Conservation (phyloP, 2,888 invertebrate genomes). For the Gibbula magus region DNA sequence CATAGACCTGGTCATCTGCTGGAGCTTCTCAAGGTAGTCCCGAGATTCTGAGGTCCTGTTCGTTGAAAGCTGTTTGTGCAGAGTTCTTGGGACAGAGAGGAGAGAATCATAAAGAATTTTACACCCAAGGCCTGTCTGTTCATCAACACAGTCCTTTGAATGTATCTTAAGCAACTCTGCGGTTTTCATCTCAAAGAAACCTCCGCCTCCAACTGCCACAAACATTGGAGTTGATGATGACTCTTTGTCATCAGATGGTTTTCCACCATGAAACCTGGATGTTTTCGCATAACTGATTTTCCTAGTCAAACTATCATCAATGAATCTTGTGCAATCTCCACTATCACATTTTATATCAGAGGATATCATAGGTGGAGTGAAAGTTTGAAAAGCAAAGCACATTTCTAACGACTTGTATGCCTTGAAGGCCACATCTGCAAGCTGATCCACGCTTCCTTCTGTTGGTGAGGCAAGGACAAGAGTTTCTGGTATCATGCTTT, state of each 20-base stretch:
- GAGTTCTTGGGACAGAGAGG: conserved; percentile 36
- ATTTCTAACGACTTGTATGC: conserved; percentile 21
- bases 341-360: too few species aligned
- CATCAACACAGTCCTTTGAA: conserved; percentile 19
- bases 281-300: too few species aligned
- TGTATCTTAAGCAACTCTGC: conserved; percentile 33
- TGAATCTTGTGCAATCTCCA: not conserved
- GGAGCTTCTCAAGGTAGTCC: conserved; percentile 24
- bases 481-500: not conserved
- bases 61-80: conserved; percentile 34
- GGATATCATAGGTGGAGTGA: too few species aligned
- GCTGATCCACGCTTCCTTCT: conserved; percentile 28
- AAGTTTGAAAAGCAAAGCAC: not conserved
- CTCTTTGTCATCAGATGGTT: too few species aligned
- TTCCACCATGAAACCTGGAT: too few species aligned
- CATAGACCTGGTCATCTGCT: not conserved
- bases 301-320: not conserved
- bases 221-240: not conserved
- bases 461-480: conserved; percentile 39
- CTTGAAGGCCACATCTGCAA: conserved; percentile 10
- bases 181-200: conserved; percentile 50
- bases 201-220: conserved; percentile 42
- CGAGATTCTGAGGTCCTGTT: not conserved
- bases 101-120: conserved; percentile 38
- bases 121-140: conserved; percentile 18